Percentiles rank a stretch among this genome's conserved stretches.
Conservation (phyloP, 2,888 invertebrate species). For the Drosophila neotestacea region DNA sequence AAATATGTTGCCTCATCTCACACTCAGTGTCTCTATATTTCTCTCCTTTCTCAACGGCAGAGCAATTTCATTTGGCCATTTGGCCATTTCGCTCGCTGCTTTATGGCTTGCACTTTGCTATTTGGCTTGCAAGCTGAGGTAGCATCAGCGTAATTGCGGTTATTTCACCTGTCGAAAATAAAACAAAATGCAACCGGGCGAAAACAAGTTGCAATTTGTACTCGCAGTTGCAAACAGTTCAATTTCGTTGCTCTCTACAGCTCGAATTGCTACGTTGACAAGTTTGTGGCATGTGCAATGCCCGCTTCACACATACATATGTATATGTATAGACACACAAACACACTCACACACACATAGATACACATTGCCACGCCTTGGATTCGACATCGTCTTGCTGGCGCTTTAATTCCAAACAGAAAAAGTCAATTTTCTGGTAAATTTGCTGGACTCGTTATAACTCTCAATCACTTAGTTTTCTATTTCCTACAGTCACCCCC, state of each 20-base stretch:
- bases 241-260: slow-evolving; percentile 59
- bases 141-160: slow-evolving; percentile 76
- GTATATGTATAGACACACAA: background rate
- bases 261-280: slow-evolving; percentile 67
- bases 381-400: slow-evolving; percentile 26
- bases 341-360: slow-evolving; percentile 1
- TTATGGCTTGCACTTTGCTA: slow-evolving; percentile 58
- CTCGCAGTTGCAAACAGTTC: slow-evolving; percentile 76
- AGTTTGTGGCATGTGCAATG: slow-evolving; percentile 59
- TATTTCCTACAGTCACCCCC: slow-evolving; percentile 68
- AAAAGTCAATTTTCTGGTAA: slow-evolving; percentile 84
- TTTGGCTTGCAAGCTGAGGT: slow-evolving; percentile 33
- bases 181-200: slow-evolving; percentile 75
- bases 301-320: slow-evolving; percentile 20
- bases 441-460: slow-evolving; percentile 83
- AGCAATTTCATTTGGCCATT: slow-evolving; percentile 68
- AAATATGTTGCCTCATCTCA: slow-evolving; percentile 60
- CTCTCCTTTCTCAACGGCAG: slow-evolving; percentile 2
- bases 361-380: background rate
- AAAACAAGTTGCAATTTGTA: slow-evolving; percentile 80
- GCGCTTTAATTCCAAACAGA: slow-evolving; percentile 73
- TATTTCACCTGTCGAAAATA: slow-evolving; percentile 80
- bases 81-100: slow-evolving; percentile 42
- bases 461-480: slow-evolving; percentile 84
- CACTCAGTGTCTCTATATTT: background rate